phyloP scores from a whole-genome alignment of 2,888 invertebrate genomes.

The Eretmocerus hayati region DNA sequence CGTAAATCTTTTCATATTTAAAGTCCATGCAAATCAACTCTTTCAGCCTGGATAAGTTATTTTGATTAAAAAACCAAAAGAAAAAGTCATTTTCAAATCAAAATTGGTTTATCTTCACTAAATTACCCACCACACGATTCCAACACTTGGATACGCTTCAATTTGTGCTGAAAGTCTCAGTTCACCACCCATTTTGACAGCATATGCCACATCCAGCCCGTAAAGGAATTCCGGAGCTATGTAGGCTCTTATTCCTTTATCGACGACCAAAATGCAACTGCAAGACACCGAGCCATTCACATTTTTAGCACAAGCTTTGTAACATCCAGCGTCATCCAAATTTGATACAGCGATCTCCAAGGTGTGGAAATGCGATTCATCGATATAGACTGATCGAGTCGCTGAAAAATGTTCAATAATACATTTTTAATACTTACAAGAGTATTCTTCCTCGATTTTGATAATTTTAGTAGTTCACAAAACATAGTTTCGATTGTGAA shows the following conservation, averaged over 20 bases:
- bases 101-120: no score
- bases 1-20: no score
- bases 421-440: no score
- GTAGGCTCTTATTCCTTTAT: constrained; percentile 76
- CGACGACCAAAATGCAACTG: constrained; percentile 67
- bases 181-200: constrained; percentile 58
- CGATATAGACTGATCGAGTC: constrained; percentile 20
- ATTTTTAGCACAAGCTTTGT: constrained; percentile 73
- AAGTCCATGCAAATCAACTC: no score
- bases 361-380: constrained; percentile 75
- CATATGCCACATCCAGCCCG: constrained; percentile 60
- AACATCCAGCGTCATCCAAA: constrained; percentile 73
- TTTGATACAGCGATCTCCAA: constrained; percentile 74
- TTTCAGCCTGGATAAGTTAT: no score
- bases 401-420: no score
- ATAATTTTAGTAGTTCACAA: no score
- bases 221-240: constrained; percentile 71
- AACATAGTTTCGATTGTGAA: no score
- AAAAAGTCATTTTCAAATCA: no score
- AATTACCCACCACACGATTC: constrained; percentile 68
- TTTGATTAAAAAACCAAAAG: no score
- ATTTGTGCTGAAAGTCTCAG: constrained; percentile 52
- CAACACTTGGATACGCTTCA: constrained; percentile 65
- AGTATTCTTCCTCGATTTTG: no score
- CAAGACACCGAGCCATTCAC: constrained; percentile 76